A percentile compares a stretch with the other conserved stretches of the same genome.
Evolutionary conservation across 2,797 vertebrate species (phyloP).

Genomic region (Erpetoichthys calabaricus): DNA sequence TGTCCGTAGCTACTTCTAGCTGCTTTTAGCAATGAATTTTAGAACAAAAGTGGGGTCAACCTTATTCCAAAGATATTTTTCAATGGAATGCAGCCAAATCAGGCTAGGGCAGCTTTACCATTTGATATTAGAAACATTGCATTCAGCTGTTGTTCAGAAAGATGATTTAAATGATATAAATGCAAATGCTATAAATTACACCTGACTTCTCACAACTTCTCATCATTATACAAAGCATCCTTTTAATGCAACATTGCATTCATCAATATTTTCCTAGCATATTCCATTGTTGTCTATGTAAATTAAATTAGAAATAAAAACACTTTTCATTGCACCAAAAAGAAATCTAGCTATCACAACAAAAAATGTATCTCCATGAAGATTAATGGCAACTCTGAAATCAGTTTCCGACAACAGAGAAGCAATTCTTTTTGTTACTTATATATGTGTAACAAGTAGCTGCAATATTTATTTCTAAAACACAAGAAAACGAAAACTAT

Average conservation of each 20-base stretch:
- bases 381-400: constrained; percentile 3
- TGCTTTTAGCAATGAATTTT: too few relatives aligned
- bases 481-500: too few relatives aligned
- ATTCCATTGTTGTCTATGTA: constrained; percentile 1
- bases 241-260: not conserved
- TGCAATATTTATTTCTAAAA: too few relatives aligned
- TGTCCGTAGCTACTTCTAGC: too few relatives aligned
- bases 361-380: not conserved
- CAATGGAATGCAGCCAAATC: too few relatives aligned
- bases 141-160: not conserved
- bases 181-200: not conserved
- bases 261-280: not conserved
- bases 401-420: not conserved
- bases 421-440: not conserved
- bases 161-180: not conserved
- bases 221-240: not conserved
- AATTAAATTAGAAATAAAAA: not conserved
- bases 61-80: too few relatives aligned
- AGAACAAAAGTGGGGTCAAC: too few relatives aligned
- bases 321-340: not conserved
- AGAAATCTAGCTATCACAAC: not conserved
- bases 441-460: too few relatives aligned
- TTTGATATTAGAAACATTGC: too few relatives aligned
- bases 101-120: too few relatives aligned
- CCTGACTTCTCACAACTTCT: not conserved